Base-by-base conservation (phyloP, 35 echinoderm and acorn worm genomes). In the Acanthaster planci region DNA sequence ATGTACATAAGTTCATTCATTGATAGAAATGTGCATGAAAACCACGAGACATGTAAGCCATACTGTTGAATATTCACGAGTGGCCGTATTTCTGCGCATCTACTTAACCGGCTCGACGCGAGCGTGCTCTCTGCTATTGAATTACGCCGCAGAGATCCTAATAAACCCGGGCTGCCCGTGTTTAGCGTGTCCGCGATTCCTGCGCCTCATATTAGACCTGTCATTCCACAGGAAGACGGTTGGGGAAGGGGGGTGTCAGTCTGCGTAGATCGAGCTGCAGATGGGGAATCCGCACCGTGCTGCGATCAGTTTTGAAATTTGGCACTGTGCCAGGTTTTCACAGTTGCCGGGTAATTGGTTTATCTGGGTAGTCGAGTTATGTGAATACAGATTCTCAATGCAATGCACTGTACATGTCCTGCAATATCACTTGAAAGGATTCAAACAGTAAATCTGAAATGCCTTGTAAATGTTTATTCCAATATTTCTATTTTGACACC, bases 21-120 rank as follows among this genome's bases (percentile, higher is more conserved):
- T 47, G 42, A 12, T 12, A 47, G 4, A 12, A 47, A 34, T 19
- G 34, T 12, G 30, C 23, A 72, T 10, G 23, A 72, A n/a, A n/a
- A n/a, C n/a, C n/a, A 72, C 18, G 10, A 72, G 30, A 34, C 14
- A 72, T 14, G 23, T 72, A 34, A 21, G 30, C 64, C 64, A 14
- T 29, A 34, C 64, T 72, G 21, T 31, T 72, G 64, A 72, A 72
- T 72, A 72, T 72, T 72, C 64, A 72, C 14, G 26, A 72, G 29
- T 29, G 23, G 64, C 64, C 26, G 34, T 72, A 72, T 72, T 72
- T 34, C 64, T 9, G 64, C 64, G 64, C 64, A 72, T 72, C 23
- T 72, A 23, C 64, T 72, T 72, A 72, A 34, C 34, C 3, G 30
- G 27, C 3, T 10, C 3, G 8, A 10, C 14, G 30, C 64, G 34